Percentiles rank a stretch among this genome's conserved stretches.
These are phyloP conservation scores for Phoxinus phoxinus DNA, from an alignment of 2,113 vertebrate genomes.

Conservation along the genomic window DNA sequence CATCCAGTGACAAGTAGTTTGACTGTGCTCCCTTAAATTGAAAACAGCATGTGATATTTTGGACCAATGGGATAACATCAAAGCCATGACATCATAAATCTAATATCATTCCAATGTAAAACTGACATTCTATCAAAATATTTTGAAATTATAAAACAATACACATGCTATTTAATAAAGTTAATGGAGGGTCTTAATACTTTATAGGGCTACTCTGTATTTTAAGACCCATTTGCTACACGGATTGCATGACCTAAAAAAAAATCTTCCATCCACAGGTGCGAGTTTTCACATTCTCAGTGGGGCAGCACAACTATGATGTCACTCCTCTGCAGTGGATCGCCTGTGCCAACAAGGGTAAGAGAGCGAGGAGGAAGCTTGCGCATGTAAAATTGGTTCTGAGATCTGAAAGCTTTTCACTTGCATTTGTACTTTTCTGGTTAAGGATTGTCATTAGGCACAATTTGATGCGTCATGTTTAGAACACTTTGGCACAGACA, in stretches of 20 bases:
- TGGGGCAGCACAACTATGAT: conserved; percentile 96
- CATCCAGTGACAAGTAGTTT: background rate
- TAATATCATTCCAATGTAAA: background rate
- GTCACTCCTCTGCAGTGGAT: conserved; percentile 98
- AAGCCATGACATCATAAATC: background rate
- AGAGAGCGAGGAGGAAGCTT: background rate
- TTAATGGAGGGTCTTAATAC: background rate
- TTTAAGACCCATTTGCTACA: background rate
- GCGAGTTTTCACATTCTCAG: conserved; percentile 97
- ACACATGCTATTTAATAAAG: background rate
- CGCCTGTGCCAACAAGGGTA: conserved; percentile 97
- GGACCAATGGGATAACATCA: background rate
- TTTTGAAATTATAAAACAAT: background rate
- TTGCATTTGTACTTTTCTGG: background rate
- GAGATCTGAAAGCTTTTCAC: background rate
- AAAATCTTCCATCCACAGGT: conserved; percentile 66
- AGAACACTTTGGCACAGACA: background rate
- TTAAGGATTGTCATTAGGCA: background rate
- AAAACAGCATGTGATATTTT: background rate
- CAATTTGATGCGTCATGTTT: background rate
- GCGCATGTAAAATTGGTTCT: background rate
- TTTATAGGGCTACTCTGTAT: background rate
- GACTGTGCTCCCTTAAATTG: background rate
- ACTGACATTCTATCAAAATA: background rate
- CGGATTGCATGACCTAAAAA: background rate